Conservation (phyloP, 2,888 invertebrate genomes). For the Sclerodermus sp. region DNA sequence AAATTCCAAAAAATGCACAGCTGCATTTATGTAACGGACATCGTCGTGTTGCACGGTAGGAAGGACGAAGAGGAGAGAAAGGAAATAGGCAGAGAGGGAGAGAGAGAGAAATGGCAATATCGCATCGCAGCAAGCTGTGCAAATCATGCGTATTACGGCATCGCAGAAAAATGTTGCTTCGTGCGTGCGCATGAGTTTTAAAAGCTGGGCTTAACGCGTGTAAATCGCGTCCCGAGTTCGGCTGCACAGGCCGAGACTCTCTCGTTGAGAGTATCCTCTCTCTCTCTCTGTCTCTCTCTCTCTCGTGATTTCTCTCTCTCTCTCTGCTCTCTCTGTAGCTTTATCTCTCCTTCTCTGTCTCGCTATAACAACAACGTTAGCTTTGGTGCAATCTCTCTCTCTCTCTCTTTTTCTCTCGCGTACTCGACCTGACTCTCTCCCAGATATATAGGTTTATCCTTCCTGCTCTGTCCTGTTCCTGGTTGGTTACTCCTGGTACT, state of each 20-base stretch:
- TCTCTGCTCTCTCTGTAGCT: too few relatives aligned
- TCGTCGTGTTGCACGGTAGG: not conserved
- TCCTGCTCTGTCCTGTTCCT: too few relatives aligned
- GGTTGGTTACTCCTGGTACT: too few relatives aligned
- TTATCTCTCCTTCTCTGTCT: too few relatives aligned
- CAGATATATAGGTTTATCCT: too few relatives aligned
- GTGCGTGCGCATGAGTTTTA: slow-evolving; percentile 20
- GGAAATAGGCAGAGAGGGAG: not conserved
- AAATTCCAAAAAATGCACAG: too few relatives aligned
- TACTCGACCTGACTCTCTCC: not conserved
- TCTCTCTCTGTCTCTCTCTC: slow-evolving; percentile 1
- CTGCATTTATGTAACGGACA: too few relatives aligned
- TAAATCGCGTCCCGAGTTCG: slow-evolving; percentile 33
- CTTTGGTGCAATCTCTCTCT: too few relatives aligned
- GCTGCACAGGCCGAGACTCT: slow-evolving; percentile 21
- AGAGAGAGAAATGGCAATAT: too few relatives aligned
- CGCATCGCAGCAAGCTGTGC: too few relatives aligned
- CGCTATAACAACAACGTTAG: too few relatives aligned
- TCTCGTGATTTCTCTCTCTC: not conserved
- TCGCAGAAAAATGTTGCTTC: slow-evolving; percentile 1
- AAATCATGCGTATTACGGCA: slow-evolving; percentile 5
- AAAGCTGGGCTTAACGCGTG: slow-evolving; percentile 37
- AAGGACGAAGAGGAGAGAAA: not conserved
- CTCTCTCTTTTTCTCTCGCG: not conserved
- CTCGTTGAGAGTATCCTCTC: slow-evolving; percentile 17